These are phyloP conservation scores for Drosophila neoperkinsi DNA, from an alignment of 2,888 invertebrate genomes.

Conservation along the genomic window DNA sequence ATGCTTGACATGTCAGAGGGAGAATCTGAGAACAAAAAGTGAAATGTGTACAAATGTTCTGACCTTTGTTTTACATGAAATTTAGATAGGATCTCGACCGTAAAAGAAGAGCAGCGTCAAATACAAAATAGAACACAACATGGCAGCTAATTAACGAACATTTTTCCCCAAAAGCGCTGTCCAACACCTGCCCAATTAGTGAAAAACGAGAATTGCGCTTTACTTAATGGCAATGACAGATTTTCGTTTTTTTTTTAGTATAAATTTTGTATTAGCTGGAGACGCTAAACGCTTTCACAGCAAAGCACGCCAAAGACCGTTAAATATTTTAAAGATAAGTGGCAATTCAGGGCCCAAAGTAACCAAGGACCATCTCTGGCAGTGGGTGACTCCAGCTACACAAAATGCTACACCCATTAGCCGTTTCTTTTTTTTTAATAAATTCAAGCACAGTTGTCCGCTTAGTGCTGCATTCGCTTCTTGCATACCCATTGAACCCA, in stretches of 20 bases:
- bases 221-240: slow-evolving; percentile 76
- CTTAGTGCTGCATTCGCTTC: slow-evolving; percentile 17
- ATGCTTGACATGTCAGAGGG: slow-evolving; percentile 61
- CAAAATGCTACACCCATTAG: slow-evolving; percentile 73
- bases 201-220: slow-evolving; percentile 49
- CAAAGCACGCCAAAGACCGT: slow-evolving; percentile 46
- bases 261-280: slow-evolving; percentile 73
- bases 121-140: slow-evolving; percentile 60
- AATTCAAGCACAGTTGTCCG: slow-evolving; percentile 71
- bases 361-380: slow-evolving; percentile 26
- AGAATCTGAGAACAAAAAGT: slow-evolving; percentile 53
- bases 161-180: slow-evolving; percentile 28
- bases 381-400: slow-evolving; percentile 18
- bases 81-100: slow-evolving; percentile 65
- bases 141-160: slow-evolving; percentile 76
- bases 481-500: not conserved
- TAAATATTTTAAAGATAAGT: slow-evolving; percentile 77
- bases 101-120: slow-evolving; percentile 12
- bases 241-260: slow-evolving; percentile 54
- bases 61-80: slow-evolving; percentile 70
- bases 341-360: slow-evolving; percentile 36
- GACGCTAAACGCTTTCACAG: slow-evolving; percentile 53
- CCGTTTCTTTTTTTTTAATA: slow-evolving; percentile 46
- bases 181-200: slow-evolving; percentile 75
- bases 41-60: slow-evolving; percentile 57